Evolutionary conservation across 2,797 vertebrate genomes (phyloP), one percentile per base, ranked within the genome.

Genomic region (Buceros bicornis): DNA sequence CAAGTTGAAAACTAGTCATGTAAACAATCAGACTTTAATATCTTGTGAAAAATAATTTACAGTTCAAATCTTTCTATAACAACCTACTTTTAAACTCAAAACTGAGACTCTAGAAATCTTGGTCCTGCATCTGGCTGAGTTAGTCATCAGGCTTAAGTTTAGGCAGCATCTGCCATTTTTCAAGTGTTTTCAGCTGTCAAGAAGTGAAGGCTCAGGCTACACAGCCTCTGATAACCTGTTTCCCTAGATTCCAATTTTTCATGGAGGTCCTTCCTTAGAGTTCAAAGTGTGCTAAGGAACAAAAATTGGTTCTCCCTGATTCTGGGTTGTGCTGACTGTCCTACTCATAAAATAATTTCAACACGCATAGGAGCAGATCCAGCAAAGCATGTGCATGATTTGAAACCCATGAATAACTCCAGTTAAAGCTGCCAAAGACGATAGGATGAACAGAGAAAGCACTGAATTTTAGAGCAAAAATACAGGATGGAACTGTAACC

Each of bases 361-460:
- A 73, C 74, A 94, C 53, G 89, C 67, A 65, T 57, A 43, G 91
- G 93, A 69, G 1, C 12, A 31, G 74, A 89, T 93, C 94, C 96
- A 96, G 78, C 53, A 87, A 87, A 93, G 47, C 90, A 90, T 93
- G 90, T 95, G 91, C 67, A 92, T 88, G 92, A 93, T 83, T 94
- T 93, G 91, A 94, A 94, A 94, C 64, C 81, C 50, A 90, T 65
- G 93, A 94, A 86, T 93, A 97, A 94, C 78, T 95, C 64, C 37
- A 67, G 71, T 82, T 95, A 84, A 95, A 92, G 71, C 83, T 94
- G 96, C 86, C 96, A 96, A 94, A 77, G 93, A 80, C 82, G 91
- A 83, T 90, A 96, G 95, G 92, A 85, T 66, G 96, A 85, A 94
- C 87, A 94, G 89, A 95, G 85, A 90, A 95, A 93, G 67, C 57